Percentiles rank a stretch among this genome's conserved stretches.
These are phyloP conservation scores for Pheosia gnoma DNA, from an alignment of 2,888 invertebrate genomes.

Conservation along the genomic window DNA sequence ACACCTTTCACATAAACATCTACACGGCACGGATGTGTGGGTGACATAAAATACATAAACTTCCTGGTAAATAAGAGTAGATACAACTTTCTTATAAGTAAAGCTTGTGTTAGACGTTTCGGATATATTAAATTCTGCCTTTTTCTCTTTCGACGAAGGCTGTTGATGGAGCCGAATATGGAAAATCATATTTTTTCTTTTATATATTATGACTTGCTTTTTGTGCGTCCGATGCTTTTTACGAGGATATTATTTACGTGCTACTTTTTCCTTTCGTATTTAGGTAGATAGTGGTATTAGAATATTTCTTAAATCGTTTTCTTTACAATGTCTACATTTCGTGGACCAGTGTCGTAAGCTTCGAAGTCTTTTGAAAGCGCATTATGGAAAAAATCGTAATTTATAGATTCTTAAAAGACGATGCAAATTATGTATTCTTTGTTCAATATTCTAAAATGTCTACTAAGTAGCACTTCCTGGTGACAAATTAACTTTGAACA, in stretches of 20 bases:
- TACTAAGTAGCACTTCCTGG: too few relatives aligned
- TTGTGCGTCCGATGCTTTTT: conserved; percentile 45
- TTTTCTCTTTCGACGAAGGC: conserved; percentile 61
- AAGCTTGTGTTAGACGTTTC: conserved; percentile 64
- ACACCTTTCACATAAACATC: conserved; percentile 57
- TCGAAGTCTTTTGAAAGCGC: too few relatives aligned
- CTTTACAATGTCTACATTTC: background rate
- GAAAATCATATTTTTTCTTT: conserved; percentile 70
- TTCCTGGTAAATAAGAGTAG: conserved; percentile 80
- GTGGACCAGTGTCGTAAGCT: background rate
- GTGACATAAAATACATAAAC: conserved; percentile 62
- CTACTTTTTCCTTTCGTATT: conserved; percentile 29
- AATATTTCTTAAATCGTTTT: background rate
- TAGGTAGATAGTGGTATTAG: background rate
- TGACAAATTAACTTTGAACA: too few relatives aligned
- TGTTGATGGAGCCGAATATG: conserved; percentile 64
- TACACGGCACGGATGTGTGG: conserved; percentile 22
- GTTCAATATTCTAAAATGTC: too few relatives aligned
- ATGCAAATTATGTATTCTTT: too few relatives aligned
- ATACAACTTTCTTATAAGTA: conserved; percentile 73
- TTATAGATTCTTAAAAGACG: too few relatives aligned
- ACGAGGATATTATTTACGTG: conserved; percentile 59
- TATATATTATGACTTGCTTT: conserved; percentile 13
- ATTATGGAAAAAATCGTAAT: too few relatives aligned
- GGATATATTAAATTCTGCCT: conserved; percentile 81